These are phyloP conservation scores for Phyto melanocephala DNA, from an alignment of 2,888 invertebrate genomes.

Conservation along the genomic window DNA sequence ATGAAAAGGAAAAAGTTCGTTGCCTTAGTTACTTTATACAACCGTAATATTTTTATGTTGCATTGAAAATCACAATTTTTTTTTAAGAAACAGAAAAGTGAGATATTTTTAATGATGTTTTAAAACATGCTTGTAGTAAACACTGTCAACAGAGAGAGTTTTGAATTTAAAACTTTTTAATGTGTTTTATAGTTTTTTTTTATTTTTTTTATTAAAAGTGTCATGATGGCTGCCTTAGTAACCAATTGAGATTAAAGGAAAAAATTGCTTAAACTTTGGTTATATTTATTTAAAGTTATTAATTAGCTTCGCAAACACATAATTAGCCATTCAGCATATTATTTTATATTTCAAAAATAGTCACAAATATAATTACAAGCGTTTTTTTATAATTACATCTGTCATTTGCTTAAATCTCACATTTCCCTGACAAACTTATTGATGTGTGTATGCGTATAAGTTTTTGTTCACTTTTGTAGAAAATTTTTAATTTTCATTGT, in stretches of 20 bases:
- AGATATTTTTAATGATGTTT: slow-evolving; percentile 11
- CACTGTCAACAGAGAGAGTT: background rate
- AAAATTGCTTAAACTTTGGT: background rate
- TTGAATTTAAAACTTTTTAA: background rate
- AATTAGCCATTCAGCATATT: too few species aligned
- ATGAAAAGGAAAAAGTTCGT: slow-evolving; percentile 55
- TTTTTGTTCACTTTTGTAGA: background rate
- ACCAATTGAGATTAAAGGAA: background rate
- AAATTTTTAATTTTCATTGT: background rate
- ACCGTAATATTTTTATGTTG: slow-evolving; percentile 46
- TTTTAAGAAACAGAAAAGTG: background rate
- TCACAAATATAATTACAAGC: too few species aligned
- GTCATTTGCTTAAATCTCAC: slow-evolving; percentile 35
- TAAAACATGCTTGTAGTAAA: background rate
- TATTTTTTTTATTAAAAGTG: background rate
- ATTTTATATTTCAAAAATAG: too few species aligned
- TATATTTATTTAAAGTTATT: background rate
- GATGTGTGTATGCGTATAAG: background rate
- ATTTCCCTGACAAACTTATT: background rate
- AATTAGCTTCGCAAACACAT: slow-evolving; percentile 5
- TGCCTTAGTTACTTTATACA: slow-evolving; percentile 53
- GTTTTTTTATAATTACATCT: background rate
- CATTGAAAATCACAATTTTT: slow-evolving; percentile 43
- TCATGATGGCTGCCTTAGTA: background rate
- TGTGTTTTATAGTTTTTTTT: background rate